phyloP scores from a whole-genome alignment of 2,888 invertebrate genomes.

The Lutraria lutraria region DNA sequence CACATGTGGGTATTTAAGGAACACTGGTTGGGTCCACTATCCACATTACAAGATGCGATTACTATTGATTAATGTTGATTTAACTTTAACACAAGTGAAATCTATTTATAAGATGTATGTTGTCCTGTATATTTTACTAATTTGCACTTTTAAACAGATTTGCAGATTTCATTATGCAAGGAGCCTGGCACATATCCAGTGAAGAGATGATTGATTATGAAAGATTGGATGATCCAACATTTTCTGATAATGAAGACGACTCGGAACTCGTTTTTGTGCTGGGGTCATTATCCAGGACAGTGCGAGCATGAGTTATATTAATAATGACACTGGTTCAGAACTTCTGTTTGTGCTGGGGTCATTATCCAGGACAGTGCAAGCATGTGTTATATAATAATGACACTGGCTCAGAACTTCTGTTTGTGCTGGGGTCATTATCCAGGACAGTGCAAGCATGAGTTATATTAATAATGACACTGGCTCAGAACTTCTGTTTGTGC shows the following conservation, averaged over 20 bases:
- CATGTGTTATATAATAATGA: conserved; percentile 7
- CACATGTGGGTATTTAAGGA: too few species aligned
- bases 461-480: background rate
- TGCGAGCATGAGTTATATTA: conserved; percentile 31
- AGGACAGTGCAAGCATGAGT: conserved; percentile 43
- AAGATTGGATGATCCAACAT: conserved; percentile 18
- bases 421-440: conserved; percentile 56
- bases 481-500: background rate
- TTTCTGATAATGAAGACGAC: conserved; percentile 36
- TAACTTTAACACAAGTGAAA: too few species aligned
- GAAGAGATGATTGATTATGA: conserved; percentile 93
- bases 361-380: conserved; percentile 89
- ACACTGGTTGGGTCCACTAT: too few species aligned
- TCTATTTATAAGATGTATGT: too few species aligned
- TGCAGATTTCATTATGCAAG: conserved; percentile 95
- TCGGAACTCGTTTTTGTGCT: conserved; percentile 59
- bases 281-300: conserved; percentile 51
- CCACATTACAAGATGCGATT: too few species aligned
- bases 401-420: conserved; percentile 49
- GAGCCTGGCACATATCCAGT: conserved; percentile 92
- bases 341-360: too few species aligned
- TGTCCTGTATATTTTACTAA: background rate
- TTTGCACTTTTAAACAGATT: conserved; percentile 89
- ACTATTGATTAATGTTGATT: too few species aligned
- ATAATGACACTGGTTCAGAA: background rate